Evolutionary conservation across 1,140 invertebrate genomes (phyloP).

Genomic region (Stegodyphus mimosarum): DNA sequence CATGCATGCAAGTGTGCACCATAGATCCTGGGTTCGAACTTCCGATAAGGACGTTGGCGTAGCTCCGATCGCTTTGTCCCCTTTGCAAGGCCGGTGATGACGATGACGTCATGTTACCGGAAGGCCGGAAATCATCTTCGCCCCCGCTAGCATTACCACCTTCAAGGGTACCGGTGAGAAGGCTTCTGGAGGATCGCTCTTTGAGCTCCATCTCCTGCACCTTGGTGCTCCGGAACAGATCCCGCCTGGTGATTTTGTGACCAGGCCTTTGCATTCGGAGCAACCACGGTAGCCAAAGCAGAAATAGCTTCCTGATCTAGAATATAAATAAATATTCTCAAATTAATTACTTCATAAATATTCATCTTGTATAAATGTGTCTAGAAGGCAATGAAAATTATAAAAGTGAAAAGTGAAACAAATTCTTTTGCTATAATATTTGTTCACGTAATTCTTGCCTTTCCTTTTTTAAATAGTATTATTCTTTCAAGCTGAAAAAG

Average conservation of each 20-base stretch:
- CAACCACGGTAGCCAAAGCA: slow-evolving; percentile 95
- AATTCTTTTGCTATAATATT: too few species aligned
- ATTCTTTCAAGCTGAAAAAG: too few species aligned
- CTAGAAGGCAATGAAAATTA: too few species aligned
- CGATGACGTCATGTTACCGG: slow-evolving; percentile 68
- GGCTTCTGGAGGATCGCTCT: slow-evolving; percentile 90
- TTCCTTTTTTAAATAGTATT: too few species aligned
- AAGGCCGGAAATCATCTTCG: slow-evolving; percentile 88
- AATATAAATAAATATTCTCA: slow-evolving; percentile 58
- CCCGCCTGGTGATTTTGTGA: slow-evolving; percentile 90
- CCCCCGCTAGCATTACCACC: slow-evolving; percentile 81
- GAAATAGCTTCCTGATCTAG: slow-evolving; percentile 90
- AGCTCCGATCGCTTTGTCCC: slow-evolving; percentile 56
- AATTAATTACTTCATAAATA: too few species aligned
- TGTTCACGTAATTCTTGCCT: too few species aligned
- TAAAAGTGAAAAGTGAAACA: too few species aligned
- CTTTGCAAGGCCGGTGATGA: slow-evolving; percentile 66
- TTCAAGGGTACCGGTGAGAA: slow-evolving; percentile 93
- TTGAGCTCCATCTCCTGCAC: slow-evolving; percentile 84
- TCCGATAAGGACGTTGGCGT: slow-evolving; percentile 26
- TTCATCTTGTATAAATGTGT: too few species aligned
- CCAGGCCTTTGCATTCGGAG: slow-evolving; percentile 93
- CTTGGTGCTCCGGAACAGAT: slow-evolving; percentile 75
- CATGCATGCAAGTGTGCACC: slow-evolving; percentile 71
- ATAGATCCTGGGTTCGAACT: slow-evolving; percentile 64